A percentile compares a stretch with the other conserved stretches of the same genome.
Conservation (phyloP, 2,113 vertebrate genomes). For the Ailuropoda melanoleuca region DNA sequence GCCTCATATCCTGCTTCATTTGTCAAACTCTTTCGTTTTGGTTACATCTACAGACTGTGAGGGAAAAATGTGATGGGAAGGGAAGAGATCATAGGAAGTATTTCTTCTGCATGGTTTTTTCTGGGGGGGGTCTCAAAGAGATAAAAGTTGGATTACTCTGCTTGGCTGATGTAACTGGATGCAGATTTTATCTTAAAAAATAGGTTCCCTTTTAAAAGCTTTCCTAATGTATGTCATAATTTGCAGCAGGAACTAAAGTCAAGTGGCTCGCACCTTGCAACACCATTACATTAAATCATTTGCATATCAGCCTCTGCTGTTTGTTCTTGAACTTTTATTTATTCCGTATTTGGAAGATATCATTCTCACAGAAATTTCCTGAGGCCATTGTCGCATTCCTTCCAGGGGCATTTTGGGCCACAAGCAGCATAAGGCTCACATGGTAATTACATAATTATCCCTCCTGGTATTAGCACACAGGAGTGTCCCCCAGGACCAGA, state of each 20-base stretch:
- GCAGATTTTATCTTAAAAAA: constrained; percentile 42
- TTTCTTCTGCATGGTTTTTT: background rate
- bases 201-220: constrained; percentile 56
- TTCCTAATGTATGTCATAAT: constrained; percentile 52
- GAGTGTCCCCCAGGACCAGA: background rate
- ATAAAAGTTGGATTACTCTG: constrained; percentile 41
- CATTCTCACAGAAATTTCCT: constrained; percentile 52
- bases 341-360: constrained; percentile 62
- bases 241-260: constrained; percentile 61
- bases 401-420: constrained; percentile 38
- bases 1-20: constrained; percentile 57
- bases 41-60: background rate
- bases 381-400: constrained; percentile 41
- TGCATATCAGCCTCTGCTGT: constrained; percentile 60
- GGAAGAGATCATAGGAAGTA: background rate
- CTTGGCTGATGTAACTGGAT: constrained; percentile 51
- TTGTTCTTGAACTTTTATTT: constrained; percentile 63
- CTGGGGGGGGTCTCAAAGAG: background rate
- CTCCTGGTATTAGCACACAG: constrained; percentile 62
- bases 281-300: constrained; percentile 50
- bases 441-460: constrained; percentile 64
- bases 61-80: background rate
- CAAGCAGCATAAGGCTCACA: constrained; percentile 57
- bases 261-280: constrained; percentile 49
- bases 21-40: constrained; percentile 42